These are phyloP conservation scores for Perizoma flavofasciatum DNA, from an alignment of 2,888 invertebrate genomes.

Conservation along the genomic window DNA sequence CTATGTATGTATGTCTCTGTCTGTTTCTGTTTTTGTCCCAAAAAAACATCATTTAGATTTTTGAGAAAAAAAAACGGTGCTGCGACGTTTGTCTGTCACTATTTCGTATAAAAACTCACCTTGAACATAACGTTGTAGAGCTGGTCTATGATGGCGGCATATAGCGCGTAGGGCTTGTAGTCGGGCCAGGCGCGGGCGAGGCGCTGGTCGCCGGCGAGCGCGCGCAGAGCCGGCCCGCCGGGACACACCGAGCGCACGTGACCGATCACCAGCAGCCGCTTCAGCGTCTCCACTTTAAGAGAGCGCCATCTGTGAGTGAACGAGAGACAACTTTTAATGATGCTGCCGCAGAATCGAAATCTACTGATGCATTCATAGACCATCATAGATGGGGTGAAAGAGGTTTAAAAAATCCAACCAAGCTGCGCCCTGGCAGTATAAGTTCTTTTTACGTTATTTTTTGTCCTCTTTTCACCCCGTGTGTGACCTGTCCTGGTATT, in stretches of 20 bases:
- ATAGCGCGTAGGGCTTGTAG: constrained; percentile 94
- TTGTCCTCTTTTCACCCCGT: too few species aligned
- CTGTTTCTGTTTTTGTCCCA: too few species aligned
- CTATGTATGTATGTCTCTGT: too few species aligned
- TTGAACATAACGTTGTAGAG: constrained; percentile 94
- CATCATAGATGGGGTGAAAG: neutral
- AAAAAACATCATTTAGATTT: too few species aligned
- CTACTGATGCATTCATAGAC: too few species aligned
- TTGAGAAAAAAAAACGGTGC: too few species aligned
- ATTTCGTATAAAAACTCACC: constrained; percentile 68
- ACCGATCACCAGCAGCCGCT: constrained; percentile 89
- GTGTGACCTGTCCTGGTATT: too few species aligned
- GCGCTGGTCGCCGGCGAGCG: constrained; percentile 82
- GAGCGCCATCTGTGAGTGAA: constrained; percentile 86
- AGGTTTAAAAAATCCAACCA: too few species aligned
- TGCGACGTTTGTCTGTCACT: too few species aligned
- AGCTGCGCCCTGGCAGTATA: too few species aligned
- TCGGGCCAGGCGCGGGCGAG: constrained; percentile 86
- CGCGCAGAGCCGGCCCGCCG: constrained; percentile 85
- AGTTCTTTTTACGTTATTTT: too few species aligned
- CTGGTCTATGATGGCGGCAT: constrained; percentile 93
- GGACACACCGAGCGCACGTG: constrained; percentile 89
- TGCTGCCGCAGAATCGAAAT: too few species aligned
- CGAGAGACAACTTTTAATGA: neutral
- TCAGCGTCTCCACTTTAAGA: constrained; percentile 88